Percentiles rank a stretch among this genome's conserved stretches.
These are phyloP conservation scores for Lottia gigantea DNA, from an alignment of 2,888 invertebrate genomes.

Conservation along the genomic window DNA sequence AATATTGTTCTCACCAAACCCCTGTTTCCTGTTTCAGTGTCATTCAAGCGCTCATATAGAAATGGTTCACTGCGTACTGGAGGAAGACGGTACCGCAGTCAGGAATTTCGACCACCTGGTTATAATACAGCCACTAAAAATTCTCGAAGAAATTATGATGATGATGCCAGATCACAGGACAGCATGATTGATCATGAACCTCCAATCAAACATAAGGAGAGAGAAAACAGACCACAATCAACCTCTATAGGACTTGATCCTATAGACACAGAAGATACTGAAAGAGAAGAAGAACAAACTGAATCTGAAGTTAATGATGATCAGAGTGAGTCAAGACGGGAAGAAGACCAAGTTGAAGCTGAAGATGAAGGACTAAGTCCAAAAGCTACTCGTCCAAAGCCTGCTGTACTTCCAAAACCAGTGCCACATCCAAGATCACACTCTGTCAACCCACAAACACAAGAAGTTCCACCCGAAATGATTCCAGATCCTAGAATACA, in stretches of 20 bases:
- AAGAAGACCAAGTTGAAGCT: constrained; percentile 30
- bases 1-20: too few species aligned
- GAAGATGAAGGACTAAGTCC: constrained; percentile 29
- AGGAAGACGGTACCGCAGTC: constrained; percentile 8
- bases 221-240: not conserved
- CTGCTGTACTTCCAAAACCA: constrained; percentile 9
- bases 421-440: constrained; percentile 10
- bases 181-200: constrained; percentile 45
- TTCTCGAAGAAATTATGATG: constrained; percentile 46
- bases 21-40: too few species aligned
- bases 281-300: constrained; percentile 22
- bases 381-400: constrained; percentile 27
- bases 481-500: constrained; percentile 12
- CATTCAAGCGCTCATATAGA: too few species aligned
- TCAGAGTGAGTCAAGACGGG: constrained; percentile 38
- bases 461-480: not conserved
- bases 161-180: constrained; percentile 45
- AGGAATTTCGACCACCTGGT: not conserved
- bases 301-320: constrained; percentile 34
- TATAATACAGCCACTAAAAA: constrained; percentile 5
- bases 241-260: not conserved
- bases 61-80: too few species aligned
- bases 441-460: not conserved
- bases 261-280: constrained; percentile 15
- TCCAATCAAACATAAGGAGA: constrained; percentile 28